These are phyloP conservation scores for Drosophila longiperda DNA, from an alignment of 2,888 invertebrate genomes.

Conservation along the genomic window DNA sequence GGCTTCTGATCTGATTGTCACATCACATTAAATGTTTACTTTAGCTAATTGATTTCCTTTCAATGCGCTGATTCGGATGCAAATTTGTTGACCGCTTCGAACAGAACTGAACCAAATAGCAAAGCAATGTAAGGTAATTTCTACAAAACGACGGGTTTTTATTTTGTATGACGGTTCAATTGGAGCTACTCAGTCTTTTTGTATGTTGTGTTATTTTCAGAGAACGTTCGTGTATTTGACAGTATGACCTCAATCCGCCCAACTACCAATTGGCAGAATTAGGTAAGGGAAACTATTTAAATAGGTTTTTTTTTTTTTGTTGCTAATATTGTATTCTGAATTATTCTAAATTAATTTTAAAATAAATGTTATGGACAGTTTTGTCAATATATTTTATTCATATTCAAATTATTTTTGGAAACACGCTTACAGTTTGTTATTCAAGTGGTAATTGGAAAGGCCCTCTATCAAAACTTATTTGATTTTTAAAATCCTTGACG, in stretches of 20 bases:
- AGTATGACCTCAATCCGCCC: background rate
- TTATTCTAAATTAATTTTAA: slow-evolving; percentile 17
- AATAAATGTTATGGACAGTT: slow-evolving; percentile 13
- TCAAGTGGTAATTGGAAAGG: background rate
- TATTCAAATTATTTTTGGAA: background rate
- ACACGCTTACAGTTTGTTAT: background rate
- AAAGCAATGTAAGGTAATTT: slow-evolving; percentile 29
- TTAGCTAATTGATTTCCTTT: slow-evolving; percentile 78
- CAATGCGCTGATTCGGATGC: slow-evolving; percentile 74
- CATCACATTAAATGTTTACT: slow-evolving; percentile 62
- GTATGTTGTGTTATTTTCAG: background rate
- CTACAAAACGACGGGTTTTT: slow-evolving; percentile 26
- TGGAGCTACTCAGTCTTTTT: slow-evolving; percentile 16
- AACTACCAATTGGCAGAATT: slow-evolving; percentile 39
- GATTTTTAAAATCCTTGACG: background rate
- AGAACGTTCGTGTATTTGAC: background rate
- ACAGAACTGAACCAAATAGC: slow-evolving; percentile 16
- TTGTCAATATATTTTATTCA: background rate
- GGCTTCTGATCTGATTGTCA: slow-evolving; percentile 58
- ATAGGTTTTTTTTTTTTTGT: slow-evolving; percentile 24
- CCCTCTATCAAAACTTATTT: background rate
- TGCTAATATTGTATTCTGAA: background rate
- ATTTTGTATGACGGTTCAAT: slow-evolving; percentile 42
- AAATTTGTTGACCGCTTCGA: slow-evolving; percentile 50
- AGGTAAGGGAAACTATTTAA: slow-evolving; percentile 48